Conservation (phyloP, 2,797 vertebrate species). For the Pseudomugil gertrudae region DNA sequence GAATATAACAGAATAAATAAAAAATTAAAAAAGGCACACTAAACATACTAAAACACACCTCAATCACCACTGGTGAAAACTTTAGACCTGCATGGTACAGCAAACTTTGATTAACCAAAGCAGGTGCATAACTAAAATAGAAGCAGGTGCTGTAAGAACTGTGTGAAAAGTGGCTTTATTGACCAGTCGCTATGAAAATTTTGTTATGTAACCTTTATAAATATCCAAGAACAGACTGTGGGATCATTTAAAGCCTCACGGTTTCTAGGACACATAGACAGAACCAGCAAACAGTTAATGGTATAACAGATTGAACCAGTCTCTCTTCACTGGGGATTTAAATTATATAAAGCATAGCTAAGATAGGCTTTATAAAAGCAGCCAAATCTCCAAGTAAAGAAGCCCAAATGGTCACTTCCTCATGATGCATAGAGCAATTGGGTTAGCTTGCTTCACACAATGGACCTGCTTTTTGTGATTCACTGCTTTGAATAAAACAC, state of each 20-base stretch:
- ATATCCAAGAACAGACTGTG: constrained; percentile 14
- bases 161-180: not conserved
- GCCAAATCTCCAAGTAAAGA: constrained; percentile 47
- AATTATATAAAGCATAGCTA: constrained; percentile 45
- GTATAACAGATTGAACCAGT: constrained; percentile 37
- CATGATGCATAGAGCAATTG: constrained; percentile 47
- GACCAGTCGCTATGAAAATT: not conserved
- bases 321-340: constrained; percentile 43
- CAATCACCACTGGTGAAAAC: not conserved
- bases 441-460: constrained; percentile 61
- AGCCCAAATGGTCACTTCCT: constrained; percentile 44
- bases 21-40: not conserved
- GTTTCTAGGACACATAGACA: constrained; percentile 58
- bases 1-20: constrained; percentile 8
- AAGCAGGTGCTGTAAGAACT: not conserved
- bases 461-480: constrained; percentile 58
- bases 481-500: constrained; percentile 66
- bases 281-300: constrained; percentile 21
- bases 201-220: constrained; percentile 29
- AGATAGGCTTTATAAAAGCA: constrained; percentile 53
- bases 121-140: constrained; percentile 4
- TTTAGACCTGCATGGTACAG: not conserved
- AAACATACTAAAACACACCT: not conserved
- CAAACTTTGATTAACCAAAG: constrained; percentile 1
- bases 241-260: constrained; percentile 24